phyloP scores from a whole-genome alignment of 2,113 vertebrate species.

The Tetrax tetrax region DNA sequence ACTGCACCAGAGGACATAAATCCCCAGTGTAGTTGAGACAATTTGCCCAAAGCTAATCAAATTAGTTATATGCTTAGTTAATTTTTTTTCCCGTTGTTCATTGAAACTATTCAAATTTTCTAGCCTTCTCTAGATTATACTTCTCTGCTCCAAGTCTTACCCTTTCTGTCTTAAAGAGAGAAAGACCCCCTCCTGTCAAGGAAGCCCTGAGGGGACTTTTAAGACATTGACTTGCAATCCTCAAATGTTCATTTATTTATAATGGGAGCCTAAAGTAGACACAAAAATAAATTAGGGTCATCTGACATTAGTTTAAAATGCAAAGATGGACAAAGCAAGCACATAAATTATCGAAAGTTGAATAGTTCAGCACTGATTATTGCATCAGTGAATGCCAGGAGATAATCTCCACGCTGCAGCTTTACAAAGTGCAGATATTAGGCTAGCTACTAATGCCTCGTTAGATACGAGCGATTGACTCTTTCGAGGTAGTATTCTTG shows the following conservation, averaged over 20 bases:
- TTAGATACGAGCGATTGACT: not conserved
- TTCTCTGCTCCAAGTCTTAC: not conserved
- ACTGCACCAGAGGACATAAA: not conserved
- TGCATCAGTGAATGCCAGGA: not conserved
- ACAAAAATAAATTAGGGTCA: not conserved
- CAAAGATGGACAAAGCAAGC: conserved; percentile 14
- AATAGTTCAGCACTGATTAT: not conserved
- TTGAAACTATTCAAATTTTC: not conserved
- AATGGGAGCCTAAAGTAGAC: not conserved
- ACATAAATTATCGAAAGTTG: not conserved
- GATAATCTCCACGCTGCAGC: not conserved
- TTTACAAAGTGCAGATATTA: not conserved
- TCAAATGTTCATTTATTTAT: not conserved
- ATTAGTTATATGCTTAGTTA: not conserved
- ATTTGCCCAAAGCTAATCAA: not conserved
- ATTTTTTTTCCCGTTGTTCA: not conserved
- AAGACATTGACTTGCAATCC: not conserved
- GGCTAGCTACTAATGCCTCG: not conserved
- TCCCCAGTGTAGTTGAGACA: not conserved
- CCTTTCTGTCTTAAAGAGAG: not conserved
- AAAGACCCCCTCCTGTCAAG: not conserved
- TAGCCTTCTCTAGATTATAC: not conserved
- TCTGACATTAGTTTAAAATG: not conserved
- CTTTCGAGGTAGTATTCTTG: not conserved
- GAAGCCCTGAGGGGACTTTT: not conserved